Evolutionary conservation across 2,113 vertebrate species (phyloP).

Genomic region (Passer montanus): DNA sequence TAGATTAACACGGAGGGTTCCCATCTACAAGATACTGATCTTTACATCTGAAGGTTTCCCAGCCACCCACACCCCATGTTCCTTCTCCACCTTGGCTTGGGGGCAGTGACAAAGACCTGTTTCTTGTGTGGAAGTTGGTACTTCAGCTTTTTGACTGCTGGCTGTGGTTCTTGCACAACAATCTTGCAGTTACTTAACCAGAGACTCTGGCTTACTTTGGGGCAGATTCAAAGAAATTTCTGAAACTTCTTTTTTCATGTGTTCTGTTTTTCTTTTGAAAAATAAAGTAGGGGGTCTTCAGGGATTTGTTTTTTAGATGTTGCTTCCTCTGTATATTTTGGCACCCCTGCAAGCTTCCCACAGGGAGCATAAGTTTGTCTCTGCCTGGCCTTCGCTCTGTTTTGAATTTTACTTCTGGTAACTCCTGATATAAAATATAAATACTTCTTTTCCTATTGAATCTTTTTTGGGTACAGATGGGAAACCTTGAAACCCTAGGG

Average conservation of each 20-base stretch:
- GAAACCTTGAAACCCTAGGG: neutral
- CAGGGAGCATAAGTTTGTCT: neutral
- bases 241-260: neutral
- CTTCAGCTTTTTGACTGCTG: neutral
- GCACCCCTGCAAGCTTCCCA: neutral
- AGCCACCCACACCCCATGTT: neutral
- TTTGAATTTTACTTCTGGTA: conserved; percentile 20
- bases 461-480: neutral
- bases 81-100: neutral
- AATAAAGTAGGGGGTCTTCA: neutral
- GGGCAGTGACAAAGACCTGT: neutral
- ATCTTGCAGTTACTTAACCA: neutral
- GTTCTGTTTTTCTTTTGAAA: neutral
- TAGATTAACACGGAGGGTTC: neutral
- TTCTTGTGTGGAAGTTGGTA: neutral
- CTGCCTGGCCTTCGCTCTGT: neutral
- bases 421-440: neutral
- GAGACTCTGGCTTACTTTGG: neutral
- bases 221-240: neutral
- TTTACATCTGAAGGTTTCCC: neutral
- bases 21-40: neutral
- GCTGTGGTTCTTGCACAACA: neutral
- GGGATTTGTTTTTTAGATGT: neutral
- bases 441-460: neutral
- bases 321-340: conserved; percentile 43